Evolutionary conservation across 2,113 vertebrate species (phyloP), one percentile per base, ranked within the genome.

Genomic region (Galemys pyrenaicus): DNA sequence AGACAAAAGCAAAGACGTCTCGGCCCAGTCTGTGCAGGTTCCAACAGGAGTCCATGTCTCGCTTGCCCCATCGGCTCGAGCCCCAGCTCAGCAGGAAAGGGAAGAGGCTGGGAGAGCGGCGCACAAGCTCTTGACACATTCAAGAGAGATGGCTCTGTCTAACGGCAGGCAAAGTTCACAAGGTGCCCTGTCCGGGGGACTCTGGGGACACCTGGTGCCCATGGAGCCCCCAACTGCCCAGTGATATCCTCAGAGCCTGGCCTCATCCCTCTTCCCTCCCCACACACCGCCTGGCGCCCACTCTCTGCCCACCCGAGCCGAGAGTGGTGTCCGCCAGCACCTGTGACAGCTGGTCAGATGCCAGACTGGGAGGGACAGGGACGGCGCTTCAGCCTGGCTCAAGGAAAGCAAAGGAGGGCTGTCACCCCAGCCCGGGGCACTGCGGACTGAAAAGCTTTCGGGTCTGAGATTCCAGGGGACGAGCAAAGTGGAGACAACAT

Each of bases 101-200:
- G 58, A 30, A 37, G 39, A 49, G 9, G n/a, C 24, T 39, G 10
- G 1, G 24, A 64, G 32, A 64, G 49, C 19, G 1, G 1, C 12
- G 22, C 9, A 7, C n/a, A 1, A 12, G 3, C n/a, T 64, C 16
- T 4, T 6, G 0, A 39, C 32, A 58, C 26, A 6, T 2, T n/a
- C 2, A 3, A 26, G 9, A 8, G 37, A 60, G 15, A 2, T 26
- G 51, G 19, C 5, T 49, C 64, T 49, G 17, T 54, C 20, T 44
- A 44, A 24, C 22, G 28, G 35, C 4, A 19, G 2, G 30, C 22
- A 17, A 22, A 58, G 15, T n/a, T 44, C 4, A 28, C 30, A n/a
- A 64, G n/a, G 16, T 44, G 44, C 70, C 32, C 32, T 79, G 20
- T 3, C 41, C 3, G 0, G 0, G 3, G 28, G 20, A 3, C 0